These are phyloP conservation scores for Nasonia vitripennis DNA, from an alignment of 1,140 invertebrate genomes.

Conservation along the genomic window DNA sequence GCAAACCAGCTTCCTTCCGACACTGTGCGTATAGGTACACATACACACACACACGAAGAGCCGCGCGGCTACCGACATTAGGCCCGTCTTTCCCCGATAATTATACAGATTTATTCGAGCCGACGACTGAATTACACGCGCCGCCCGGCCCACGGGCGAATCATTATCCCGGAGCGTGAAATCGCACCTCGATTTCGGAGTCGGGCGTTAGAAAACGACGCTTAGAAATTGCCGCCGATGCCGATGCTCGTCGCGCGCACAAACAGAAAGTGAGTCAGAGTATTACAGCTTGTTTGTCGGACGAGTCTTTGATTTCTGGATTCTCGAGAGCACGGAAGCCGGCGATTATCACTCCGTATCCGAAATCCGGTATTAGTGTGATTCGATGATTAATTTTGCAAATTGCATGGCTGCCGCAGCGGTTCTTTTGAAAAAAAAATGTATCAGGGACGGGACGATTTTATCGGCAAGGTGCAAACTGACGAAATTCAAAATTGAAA, in stretches of 20 bases:
- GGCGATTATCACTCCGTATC: neutral
- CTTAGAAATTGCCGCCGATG: neutral
- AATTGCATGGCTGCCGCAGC: neutral
- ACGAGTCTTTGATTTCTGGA: neutral
- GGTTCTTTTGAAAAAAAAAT: conserved; percentile 17
- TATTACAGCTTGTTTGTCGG: neutral
- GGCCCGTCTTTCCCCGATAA: conserved; percentile 57
- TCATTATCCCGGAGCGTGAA: conserved; percentile 22
- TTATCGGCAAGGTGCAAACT: conserved; percentile 8
- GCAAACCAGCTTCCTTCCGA: conserved; percentile 73
- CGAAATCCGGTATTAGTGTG: too few species aligned
- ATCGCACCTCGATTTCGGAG: conserved; percentile 21
- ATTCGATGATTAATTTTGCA: neutral
- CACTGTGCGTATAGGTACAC: neutral
- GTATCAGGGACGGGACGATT: conserved; percentile 35
- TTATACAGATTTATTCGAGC: conserved; percentile 66
- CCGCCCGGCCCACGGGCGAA: neutral
- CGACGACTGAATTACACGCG: conserved; percentile 44
- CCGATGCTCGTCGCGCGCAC: neutral
- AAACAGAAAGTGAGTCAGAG: neutral
- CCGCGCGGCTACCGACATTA: conserved; percentile 19
- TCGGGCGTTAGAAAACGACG: neutral
- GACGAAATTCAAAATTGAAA: neutral
- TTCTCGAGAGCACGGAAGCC: conserved; percentile 12
- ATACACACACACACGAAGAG: too few species aligned